phyloP scores from a whole-genome alignment of 2,113 vertebrate species.

The Muntiacus muntjak region DNA sequence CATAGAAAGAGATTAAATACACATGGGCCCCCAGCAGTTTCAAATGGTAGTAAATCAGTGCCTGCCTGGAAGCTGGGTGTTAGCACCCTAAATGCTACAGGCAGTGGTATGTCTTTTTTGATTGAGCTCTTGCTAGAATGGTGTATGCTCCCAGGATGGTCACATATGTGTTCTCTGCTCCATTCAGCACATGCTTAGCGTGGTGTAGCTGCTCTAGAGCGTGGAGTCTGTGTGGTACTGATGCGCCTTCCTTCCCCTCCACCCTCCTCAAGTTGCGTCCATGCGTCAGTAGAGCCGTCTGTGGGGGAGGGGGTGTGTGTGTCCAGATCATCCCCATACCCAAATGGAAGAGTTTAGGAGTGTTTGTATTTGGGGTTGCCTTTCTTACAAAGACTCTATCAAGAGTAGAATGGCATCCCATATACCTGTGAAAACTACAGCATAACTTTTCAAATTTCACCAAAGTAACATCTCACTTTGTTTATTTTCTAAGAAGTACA shows the following conservation, averaged over 20 bases:
- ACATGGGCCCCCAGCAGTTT: neutral
- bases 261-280: fast-evolving
- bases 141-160: neutral
- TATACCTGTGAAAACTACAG: too few relatives aligned
- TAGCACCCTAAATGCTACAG: neutral
- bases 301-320: neutral
- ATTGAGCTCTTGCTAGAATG: neutral
- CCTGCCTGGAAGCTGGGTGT: neutral
- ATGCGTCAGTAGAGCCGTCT: fast-evolving
- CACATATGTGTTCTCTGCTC: fast-evolving
- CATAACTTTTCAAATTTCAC: neutral
- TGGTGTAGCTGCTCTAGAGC: fast-evolving
- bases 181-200: too few relatives aligned
- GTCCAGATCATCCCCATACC: neutral
- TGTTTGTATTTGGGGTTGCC: neutral
- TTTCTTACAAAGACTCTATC: neutral
- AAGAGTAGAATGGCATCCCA: neutral
- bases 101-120: neutral
- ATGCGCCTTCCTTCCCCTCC: neutral
- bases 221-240: fast-evolving
- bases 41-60: neutral
- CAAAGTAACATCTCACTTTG: neutral
- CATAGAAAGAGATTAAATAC: neutral
- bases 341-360: neutral
- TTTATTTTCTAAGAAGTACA: neutral